These are phyloP conservation scores for Babylonia areolata DNA, from an alignment of 1,140 invertebrate species.

Conservation along the genomic window DNA sequence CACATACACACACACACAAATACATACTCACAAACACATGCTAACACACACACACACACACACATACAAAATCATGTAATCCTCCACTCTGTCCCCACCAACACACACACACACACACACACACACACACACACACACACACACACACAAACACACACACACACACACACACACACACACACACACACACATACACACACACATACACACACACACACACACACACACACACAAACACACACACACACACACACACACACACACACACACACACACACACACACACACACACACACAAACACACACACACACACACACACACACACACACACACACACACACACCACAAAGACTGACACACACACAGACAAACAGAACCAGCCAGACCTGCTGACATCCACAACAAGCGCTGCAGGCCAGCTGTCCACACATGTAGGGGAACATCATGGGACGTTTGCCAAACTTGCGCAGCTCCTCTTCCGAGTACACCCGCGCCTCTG, in stretches of 20 bases:
- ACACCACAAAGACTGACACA: not conserved
- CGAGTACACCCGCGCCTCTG: slow-evolving; percentile 88
- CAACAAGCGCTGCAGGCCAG: slow-evolving; percentile 76
- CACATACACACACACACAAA: too few species aligned
- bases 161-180: not conserved
- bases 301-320: not conserved
- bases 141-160: not conserved
- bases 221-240: not conserved
- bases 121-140: not conserved
- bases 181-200: not conserved
- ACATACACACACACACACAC: not conserved
- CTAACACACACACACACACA: too few species aligned
- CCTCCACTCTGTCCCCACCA: too few species aligned
- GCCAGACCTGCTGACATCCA: slow-evolving; percentile 68
- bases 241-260: not conserved
- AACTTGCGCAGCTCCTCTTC: slow-evolving; percentile 85
- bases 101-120: not conserved
- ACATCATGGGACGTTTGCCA: slow-evolving; percentile 83
- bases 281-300: not conserved
- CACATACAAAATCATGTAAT: too few species aligned
- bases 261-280: not conserved
- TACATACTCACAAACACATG: too few species aligned
- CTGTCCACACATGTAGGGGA: slow-evolving; percentile 84
- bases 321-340: not conserved
- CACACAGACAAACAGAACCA: not conserved